phyloP scores from a whole-genome alignment of 2,888 invertebrate species.

The Nymphalis polychloros region DNA sequence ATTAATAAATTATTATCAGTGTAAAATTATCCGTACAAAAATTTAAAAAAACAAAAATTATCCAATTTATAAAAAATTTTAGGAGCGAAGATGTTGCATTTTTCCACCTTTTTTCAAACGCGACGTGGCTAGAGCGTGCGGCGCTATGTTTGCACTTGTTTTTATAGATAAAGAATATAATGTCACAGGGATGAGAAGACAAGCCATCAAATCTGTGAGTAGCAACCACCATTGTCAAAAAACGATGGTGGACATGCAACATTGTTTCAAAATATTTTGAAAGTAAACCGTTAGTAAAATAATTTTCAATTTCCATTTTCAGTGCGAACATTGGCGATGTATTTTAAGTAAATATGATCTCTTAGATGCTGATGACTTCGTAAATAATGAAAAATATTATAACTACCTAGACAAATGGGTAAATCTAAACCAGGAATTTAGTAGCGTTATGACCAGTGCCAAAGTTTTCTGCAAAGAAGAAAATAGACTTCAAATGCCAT shows the following conservation, averaged over 20 bases:
- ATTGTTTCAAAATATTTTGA: too few species aligned
- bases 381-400: constrained; percentile 55
- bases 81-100: constrained; percentile 57
- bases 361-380: constrained; percentile 37
- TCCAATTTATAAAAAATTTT: constrained; percentile 33
- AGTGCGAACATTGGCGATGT: constrained; percentile 62
- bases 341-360: constrained; percentile 55
- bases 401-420: constrained; percentile 61
- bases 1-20: background rate
- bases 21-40: too few species aligned
- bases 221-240: background rate
- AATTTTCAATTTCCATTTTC: constrained; percentile 34
- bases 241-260: too few species aligned
- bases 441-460: constrained; percentile 49
- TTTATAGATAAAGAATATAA: constrained; percentile 43
- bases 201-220: constrained; percentile 42
- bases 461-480: constrained; percentile 52
- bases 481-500: constrained; percentile 45
- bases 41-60: background rate
- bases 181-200: constrained; percentile 46
- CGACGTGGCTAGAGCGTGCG: constrained; percentile 53
- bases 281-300: background rate
- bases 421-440: constrained; percentile 54
- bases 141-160: constrained; percentile 43
- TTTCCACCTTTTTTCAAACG: constrained; percentile 65